phyloP scores from a whole-genome alignment of 2,113 vertebrate species.

The Ibidorhyncha struthersii region DNA sequence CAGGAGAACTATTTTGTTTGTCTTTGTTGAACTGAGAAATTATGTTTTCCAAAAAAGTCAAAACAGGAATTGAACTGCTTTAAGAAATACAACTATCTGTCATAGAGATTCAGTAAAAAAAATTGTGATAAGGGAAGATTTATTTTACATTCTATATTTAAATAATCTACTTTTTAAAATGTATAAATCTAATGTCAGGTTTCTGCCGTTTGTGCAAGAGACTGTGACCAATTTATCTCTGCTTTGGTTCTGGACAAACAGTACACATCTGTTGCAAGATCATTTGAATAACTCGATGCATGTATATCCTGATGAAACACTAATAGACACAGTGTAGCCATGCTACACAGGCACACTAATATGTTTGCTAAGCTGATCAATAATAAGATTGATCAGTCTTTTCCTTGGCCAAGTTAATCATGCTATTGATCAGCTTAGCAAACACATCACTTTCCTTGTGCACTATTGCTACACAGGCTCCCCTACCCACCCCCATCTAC shows the following conservation, averaged over 20 bases:
- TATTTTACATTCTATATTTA: conserved; percentile 27
- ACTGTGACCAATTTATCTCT: conserved; percentile 14
- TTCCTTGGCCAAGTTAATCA: conserved; percentile 69
- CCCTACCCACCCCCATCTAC: background rate
- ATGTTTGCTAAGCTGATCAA: conserved; percentile 70
- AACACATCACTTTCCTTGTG: conserved; percentile 31
- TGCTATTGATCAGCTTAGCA: conserved; percentile 73
- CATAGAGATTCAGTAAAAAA: background rate
- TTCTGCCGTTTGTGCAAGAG: background rate
- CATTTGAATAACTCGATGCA: conserved; percentile 35
- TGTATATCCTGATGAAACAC: conserved; percentile 25
- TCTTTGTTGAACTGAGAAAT: background rate
- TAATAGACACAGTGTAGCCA: conserved; percentile 24
- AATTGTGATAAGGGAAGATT: background rate
- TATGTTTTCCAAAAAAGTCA: background rate
- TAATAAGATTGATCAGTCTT: conserved; percentile 76
- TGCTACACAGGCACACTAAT: conserved; percentile 47
- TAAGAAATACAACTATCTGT: background rate
- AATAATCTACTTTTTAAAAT: background rate
- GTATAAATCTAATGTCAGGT: conserved; percentile 1
- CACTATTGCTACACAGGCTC: background rate
- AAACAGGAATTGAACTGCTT: background rate
- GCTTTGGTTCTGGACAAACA: background rate
- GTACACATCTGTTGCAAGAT: conserved; percentile 14
- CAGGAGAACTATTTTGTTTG: background rate